Conservation (phyloP, 1,140 invertebrate species). For the Papilio aristodemus region DNA sequence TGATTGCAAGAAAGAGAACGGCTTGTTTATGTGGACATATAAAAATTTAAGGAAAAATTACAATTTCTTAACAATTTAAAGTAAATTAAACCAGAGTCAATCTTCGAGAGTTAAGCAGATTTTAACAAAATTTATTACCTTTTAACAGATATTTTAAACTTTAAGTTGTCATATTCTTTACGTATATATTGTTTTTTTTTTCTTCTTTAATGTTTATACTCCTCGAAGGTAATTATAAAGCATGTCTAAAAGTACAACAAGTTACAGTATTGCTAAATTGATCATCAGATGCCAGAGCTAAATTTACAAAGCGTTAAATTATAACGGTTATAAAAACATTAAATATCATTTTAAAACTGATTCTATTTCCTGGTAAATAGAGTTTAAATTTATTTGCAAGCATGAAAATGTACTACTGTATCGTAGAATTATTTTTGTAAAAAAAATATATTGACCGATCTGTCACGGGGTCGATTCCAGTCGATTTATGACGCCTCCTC, state of each 20-base stretch:
- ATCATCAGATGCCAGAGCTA: not conserved
- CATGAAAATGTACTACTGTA: not conserved
- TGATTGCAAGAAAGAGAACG: too few species aligned
- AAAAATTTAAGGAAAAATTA: too few species aligned
- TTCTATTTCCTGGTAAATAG: not conserved
- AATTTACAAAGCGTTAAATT: slow-evolving; percentile 2
- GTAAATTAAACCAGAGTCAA: too few species aligned
- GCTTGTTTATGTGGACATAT: too few species aligned
- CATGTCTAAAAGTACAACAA: not conserved
- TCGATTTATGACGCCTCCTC: not conserved
- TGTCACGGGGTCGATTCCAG: not conserved
- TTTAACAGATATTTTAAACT: too few species aligned
- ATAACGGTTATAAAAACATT: slow-evolving; percentile 5
- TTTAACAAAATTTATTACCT: too few species aligned
- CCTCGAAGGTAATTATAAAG: not conserved
- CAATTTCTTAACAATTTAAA: too few species aligned
- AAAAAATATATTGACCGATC: slow-evolving; percentile 20
- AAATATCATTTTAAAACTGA: not conserved
- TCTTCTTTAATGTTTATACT: not conserved
- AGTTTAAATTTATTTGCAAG: not conserved
- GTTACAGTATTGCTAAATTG: slow-evolving; percentile 2
- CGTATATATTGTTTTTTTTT: not conserved
- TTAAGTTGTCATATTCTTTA: too few species aligned
- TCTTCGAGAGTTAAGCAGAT: too few species aligned
- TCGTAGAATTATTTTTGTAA: slow-evolving; percentile 3